These are phyloP conservation scores for Xenopus borealis DNA, from an alignment of 2,113 vertebrate species.

Conservation along the genomic window DNA sequence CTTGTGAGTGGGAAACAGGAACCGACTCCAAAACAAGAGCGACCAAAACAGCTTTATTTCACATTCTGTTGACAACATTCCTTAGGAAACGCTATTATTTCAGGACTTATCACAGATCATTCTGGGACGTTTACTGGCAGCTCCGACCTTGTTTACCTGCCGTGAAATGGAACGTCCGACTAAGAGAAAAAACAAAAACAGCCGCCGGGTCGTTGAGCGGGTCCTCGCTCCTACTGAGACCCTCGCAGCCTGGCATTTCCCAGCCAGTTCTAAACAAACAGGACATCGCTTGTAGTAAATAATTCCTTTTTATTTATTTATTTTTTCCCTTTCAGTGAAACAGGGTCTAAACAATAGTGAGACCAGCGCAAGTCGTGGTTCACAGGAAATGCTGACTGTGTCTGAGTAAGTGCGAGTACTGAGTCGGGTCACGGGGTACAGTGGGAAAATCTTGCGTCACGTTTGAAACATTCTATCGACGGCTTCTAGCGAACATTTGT, in stretches of 20 bases:
- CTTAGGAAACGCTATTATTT: slow-evolving; percentile 36
- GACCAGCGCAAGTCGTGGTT: slow-evolving; percentile 61
- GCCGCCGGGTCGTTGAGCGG: slow-evolving; percentile 6
- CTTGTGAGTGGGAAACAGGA: slow-evolving; percentile 4
- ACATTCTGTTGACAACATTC: slow-evolving; percentile 33
- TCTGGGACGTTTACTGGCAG: slow-evolving; percentile 10
- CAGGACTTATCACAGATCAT: slow-evolving; percentile 11
- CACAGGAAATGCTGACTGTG: slow-evolving; percentile 73
- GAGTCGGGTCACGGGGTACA: slow-evolving; percentile 59
- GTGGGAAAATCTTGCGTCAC: slow-evolving; percentile 51
- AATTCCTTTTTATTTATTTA: slow-evolving; percentile 57
- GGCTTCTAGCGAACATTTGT: no score
- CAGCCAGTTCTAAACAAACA: slow-evolving; percentile 70
- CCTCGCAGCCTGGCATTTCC: slow-evolving; percentile 58
- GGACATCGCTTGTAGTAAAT: slow-evolving; percentile 65
- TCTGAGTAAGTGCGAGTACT: slow-evolving; percentile 56
- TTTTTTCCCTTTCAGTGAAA: slow-evolving; percentile 61
- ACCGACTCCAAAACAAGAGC: slow-evolving; percentile 25
- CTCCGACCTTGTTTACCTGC: slow-evolving; percentile 38
- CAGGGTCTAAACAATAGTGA: slow-evolving; percentile 74
- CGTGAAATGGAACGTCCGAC: background rate
- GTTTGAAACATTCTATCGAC: slow-evolving; percentile 46
- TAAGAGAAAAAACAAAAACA: background rate
- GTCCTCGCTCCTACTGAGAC: slow-evolving; percentile 54
- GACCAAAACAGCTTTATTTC: slow-evolving; percentile 8